Evolutionary conservation across 2,888 invertebrate species (phyloP).

Genomic region (Epistrophella euchroma): DNA sequence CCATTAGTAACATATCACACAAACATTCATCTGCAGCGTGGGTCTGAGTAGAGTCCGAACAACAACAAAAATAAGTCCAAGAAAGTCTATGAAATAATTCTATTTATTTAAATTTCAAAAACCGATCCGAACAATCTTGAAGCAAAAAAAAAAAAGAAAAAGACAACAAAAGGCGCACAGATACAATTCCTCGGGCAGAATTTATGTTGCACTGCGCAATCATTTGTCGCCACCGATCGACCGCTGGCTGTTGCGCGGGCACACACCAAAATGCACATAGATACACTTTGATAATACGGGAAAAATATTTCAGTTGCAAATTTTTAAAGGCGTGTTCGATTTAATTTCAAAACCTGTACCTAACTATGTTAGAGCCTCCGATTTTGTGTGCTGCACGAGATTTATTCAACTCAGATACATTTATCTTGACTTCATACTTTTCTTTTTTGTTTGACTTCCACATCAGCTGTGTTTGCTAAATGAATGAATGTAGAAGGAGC

Average conservation of each 20-base stretch:
- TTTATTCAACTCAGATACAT: conserved; percentile 53
- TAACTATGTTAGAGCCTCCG: conserved; percentile 49
- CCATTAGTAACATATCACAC: conserved; percentile 68
- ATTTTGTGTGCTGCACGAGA: conserved; percentile 53
- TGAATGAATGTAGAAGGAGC: background rate
- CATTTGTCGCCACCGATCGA: conserved; percentile 52
- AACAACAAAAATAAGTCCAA: conserved; percentile 7
- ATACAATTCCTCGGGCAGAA: conserved; percentile 44
- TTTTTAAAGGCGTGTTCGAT: conserved; percentile 66
- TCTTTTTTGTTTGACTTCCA: background rate
- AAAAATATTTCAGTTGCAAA: conserved; percentile 64
- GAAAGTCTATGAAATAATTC: conserved; percentile 45
- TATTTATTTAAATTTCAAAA: conserved; percentile 69
- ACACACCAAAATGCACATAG: conserved; percentile 33
- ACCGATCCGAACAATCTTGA: conserved; percentile 21
- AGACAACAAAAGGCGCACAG: conserved; percentile 28
- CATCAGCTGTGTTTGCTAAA: conserved; percentile 20
- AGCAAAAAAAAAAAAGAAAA: background rate
- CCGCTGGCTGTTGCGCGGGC: conserved; percentile 33
- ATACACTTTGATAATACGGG: conserved; percentile 12
- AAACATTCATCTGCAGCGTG: conserved; percentile 26
- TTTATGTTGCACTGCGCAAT: conserved; percentile 64
- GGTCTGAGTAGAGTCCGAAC: background rate
- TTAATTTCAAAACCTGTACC: conserved; percentile 66
- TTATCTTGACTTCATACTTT: conserved; percentile 23